Evolutionary conservation across 2,888 invertebrate species (phyloP), one percentile per base, ranked within the genome.

Genomic region (Hyppa rectilinea): DNA sequence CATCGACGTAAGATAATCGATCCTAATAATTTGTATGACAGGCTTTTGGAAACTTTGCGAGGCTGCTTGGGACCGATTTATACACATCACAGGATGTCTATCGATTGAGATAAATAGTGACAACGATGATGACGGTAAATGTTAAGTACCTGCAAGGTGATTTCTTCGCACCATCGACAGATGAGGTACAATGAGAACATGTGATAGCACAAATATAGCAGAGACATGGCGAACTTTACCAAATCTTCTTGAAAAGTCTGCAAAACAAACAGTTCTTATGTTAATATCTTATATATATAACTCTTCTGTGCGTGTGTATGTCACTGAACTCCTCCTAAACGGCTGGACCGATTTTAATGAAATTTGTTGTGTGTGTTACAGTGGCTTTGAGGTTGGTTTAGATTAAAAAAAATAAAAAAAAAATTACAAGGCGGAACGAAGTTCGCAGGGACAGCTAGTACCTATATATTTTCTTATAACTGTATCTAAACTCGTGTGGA

Each of bases 161-260:
- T 89, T 85, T 95, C 95, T 73, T 95, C 93, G 66, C 95, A 93
- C 93, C 95, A 95, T 26, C 92, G 90, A 70, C 95, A 95, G 23
- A 94, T 87, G 5, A 93, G 87, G 73, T 90, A 95, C 31, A 95
- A 86, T 0, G 90, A 89, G 53, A 91, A 92, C 91, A 95, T 88
- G 61, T 93, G 93, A 75, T 95, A 95, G 2, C 89, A 86, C 78
- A 95, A 85, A 78, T 91, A 95, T 20, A 93, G 83, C 2, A 94
- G 40, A 43, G 92, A 91, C 92, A 92, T 94, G 20, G 94, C 74
- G 45, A 91, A 92, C 78, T 94, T 94, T 0, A 89, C 88, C 12
- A 90, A 60, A 65, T 92, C 92, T 2, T 87, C 89, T 14, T 86
- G 81, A 23, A 91, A 82, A 0, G 90, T 87, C 95, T 95, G 90